Evolutionary conservation across 2,888 invertebrate genomes (phyloP).

Genomic region (Ennomos quercinarius): DNA sequence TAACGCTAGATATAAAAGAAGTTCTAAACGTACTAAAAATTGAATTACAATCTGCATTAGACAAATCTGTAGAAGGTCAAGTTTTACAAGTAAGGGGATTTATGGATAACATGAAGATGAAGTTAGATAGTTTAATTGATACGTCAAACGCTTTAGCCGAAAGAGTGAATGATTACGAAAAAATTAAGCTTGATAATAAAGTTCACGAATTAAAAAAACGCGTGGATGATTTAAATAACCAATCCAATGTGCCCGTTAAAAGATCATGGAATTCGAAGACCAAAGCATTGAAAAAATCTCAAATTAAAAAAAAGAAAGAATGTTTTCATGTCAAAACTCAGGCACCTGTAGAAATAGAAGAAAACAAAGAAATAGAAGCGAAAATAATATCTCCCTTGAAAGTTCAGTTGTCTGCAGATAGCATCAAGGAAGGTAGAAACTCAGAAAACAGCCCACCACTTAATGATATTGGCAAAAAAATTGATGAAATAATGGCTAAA

Average conservation of each 20-base stretch:
- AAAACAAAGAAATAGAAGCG: background rate
- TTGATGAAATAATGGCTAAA: slow-evolving; percentile 9
- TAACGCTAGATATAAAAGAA: background rate
- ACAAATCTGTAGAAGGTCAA: background rate
- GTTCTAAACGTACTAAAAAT: background rate
- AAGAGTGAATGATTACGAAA: background rate
- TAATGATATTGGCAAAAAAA: background rate
- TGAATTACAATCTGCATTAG: slow-evolving; percentile 1
- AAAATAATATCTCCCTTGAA: too few species aligned
- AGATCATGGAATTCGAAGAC: background rate
- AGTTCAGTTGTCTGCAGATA: background rate
- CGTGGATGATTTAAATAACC: too few species aligned
- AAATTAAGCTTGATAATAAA: too few species aligned
- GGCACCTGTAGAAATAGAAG: background rate
- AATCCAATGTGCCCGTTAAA: too few species aligned
- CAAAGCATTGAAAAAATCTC: background rate
- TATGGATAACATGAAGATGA: background rate
- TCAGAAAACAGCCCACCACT: background rate
- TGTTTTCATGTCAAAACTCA: background rate
- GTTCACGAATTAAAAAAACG: too few species aligned
- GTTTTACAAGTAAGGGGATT: background rate
- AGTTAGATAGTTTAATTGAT: background rate
- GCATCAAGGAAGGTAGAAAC: background rate
- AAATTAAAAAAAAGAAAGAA: background rate
- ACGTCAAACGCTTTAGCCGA: background rate